Percentiles rank a stretch among this genome's conserved stretches.
phyloP scores from a whole-genome alignment of 1,140 invertebrate genomes.

The Sipha flava region DNA sequence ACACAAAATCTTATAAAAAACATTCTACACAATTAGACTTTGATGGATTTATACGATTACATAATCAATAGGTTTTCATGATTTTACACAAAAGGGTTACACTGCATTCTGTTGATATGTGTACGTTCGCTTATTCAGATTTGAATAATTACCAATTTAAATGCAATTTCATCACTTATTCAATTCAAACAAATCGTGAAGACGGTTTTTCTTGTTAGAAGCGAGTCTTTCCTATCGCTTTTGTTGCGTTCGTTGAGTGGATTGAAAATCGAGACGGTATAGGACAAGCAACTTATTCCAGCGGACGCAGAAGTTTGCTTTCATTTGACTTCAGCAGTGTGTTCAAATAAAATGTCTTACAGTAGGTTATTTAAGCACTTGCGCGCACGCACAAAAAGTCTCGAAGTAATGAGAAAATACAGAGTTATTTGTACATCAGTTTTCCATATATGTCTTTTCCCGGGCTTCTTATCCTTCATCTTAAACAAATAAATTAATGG shows the following conservation, averaged over 20 bases:
- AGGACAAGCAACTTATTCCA: background rate
- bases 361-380: background rate
- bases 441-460: conserved; percentile 9
- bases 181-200: background rate
- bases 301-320: background rate
- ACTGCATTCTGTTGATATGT: too few relatives aligned
- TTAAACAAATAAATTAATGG: conserved; percentile 21
- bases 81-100: too few relatives aligned
- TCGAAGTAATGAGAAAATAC: conserved; percentile 2
- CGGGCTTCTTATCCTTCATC: conserved; percentile 1
- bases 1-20: too few relatives aligned
- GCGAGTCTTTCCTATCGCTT: too few relatives aligned
- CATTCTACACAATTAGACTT: too few relatives aligned
- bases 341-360: background rate
- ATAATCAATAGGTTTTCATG: too few relatives aligned
- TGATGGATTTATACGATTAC: too few relatives aligned
- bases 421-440: conserved; percentile 12
- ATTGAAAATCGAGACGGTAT: background rate
- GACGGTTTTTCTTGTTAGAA: background rate
- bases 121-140: too few relatives aligned
- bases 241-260: background rate
- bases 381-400: background rate
- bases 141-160: too few relatives aligned
- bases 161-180: background rate
- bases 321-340: background rate